These are phyloP conservation scores for Bombus haemorrhoidalis DNA, from an alignment of 1,140 invertebrate species.

Conservation along the genomic window DNA sequence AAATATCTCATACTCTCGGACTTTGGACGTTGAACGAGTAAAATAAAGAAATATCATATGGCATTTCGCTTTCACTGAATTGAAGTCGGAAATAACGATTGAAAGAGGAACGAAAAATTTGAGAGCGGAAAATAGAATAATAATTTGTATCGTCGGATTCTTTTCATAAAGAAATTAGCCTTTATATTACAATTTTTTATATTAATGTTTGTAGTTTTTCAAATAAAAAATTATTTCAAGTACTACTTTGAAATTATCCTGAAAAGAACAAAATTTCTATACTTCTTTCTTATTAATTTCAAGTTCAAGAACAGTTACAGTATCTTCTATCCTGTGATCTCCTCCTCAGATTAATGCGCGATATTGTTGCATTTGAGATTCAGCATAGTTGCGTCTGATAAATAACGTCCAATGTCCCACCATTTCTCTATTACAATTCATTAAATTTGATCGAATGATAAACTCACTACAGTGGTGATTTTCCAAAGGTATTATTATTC, in stretches of 20 bases:
- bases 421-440: not conserved
- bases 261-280: too few species aligned
- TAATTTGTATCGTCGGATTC: not conserved
- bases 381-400: not conserved
- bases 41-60: not conserved
- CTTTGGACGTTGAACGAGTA: not conserved
- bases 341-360: not conserved
- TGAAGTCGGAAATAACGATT: not conserved
- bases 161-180: too few species aligned
- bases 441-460: constrained; percentile 9
- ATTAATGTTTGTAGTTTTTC: not conserved
- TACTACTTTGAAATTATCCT: too few species aligned
- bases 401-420: not conserved
- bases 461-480: not conserved
- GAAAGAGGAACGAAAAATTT: not conserved
- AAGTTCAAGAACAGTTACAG: too few species aligned
- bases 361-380: not conserved
- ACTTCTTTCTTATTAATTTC: too few species aligned
- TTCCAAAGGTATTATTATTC: not conserved
- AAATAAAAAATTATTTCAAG: too few species aligned
- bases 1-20: not conserved
- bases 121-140: not conserved
- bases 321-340: not conserved
- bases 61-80: not conserved
- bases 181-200: not conserved